Evolutionary conservation across 2,797 vertebrate species (phyloP).

Genomic region (Hyperoplus immaculatus): DNA sequence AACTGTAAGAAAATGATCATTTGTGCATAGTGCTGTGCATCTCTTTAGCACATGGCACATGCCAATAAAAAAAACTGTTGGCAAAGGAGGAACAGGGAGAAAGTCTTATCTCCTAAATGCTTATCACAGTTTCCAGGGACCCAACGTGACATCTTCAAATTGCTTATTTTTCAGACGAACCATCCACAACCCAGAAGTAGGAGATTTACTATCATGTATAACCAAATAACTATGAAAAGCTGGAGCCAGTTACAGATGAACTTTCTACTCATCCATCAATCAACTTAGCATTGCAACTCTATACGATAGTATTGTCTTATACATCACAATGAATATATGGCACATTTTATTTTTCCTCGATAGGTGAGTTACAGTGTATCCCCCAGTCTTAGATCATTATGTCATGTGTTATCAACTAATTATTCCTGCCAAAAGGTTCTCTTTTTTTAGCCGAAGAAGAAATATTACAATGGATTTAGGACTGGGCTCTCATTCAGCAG

Average conservation of each 20-base stretch:
- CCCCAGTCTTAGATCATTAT: neutral
- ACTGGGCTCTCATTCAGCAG: conserved; percentile 2
- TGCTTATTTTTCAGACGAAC: neutral
- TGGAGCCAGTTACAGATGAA: neutral
- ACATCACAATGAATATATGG: neutral
- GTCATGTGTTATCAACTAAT: neutral
- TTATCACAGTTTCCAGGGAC: neutral
- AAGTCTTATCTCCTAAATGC: neutral
- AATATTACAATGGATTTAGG: neutral
- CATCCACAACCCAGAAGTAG: neutral
- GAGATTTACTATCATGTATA: neutral
- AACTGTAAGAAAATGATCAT: neutral
- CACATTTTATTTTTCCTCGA: neutral
- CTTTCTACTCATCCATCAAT: neutral
- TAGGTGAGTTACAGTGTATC: neutral
- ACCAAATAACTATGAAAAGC: neutral
- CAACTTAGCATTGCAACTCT: neutral
- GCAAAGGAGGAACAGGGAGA: too few relatives aligned
- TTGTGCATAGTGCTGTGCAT: neutral
- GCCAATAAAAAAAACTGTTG: too few relatives aligned
- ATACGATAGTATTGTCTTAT: neutral
- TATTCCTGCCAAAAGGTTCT: neutral
- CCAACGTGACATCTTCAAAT: neutral
- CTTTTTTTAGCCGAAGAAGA: neutral
- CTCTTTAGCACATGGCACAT: neutral